Conservation (phyloP, 2,888 invertebrate genomes). For the Crepidodera aurea region DNA sequence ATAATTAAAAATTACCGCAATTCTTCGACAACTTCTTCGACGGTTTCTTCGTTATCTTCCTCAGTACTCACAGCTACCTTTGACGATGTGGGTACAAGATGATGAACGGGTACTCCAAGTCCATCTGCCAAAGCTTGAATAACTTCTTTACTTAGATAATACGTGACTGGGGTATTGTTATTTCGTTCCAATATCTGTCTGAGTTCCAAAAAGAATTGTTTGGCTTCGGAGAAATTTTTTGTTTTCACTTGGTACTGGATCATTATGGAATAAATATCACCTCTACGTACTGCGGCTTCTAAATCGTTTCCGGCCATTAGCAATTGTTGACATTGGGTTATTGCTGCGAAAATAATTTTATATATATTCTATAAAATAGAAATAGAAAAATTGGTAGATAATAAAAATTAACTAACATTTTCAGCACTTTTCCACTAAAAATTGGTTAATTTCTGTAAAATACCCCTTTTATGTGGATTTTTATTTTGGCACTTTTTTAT, state of each 20-base stretch:
- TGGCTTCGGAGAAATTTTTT: constrained; percentile 56
- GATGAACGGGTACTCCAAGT: constrained; percentile 53
- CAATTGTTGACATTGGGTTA: constrained; percentile 58
- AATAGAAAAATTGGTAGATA: constrained; percentile 3
- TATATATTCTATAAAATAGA: too few relatives aligned
- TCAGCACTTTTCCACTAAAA: too few relatives aligned
- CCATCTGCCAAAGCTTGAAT: constrained; percentile 58
- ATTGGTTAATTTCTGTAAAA: too few relatives aligned
- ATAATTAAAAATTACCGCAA: too few relatives aligned
- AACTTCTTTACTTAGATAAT: constrained; percentile 59
- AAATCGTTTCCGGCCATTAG: constrained; percentile 56
- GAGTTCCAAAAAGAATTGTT: constrained; percentile 56
- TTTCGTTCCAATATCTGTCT: constrained; percentile 53
- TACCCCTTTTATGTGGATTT: too few relatives aligned
- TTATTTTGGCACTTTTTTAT: too few relatives aligned
- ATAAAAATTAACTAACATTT: too few relatives aligned
- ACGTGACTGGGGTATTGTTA: constrained; percentile 55
- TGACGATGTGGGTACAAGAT: constrained; percentile 49
- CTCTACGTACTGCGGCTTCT: constrained; percentile 59
- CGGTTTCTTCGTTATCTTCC: constrained; percentile 29
- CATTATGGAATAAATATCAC: constrained; percentile 61
- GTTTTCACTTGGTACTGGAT: constrained; percentile 57
- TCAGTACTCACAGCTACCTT: constrained; percentile 16
- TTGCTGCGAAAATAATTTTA: constrained; percentile 48
- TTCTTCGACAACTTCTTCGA: constrained; percentile 41